These are phyloP conservation scores for Tapirus terrestris DNA, from an alignment of 2,113 vertebrate species.

Conservation along the genomic window DNA sequence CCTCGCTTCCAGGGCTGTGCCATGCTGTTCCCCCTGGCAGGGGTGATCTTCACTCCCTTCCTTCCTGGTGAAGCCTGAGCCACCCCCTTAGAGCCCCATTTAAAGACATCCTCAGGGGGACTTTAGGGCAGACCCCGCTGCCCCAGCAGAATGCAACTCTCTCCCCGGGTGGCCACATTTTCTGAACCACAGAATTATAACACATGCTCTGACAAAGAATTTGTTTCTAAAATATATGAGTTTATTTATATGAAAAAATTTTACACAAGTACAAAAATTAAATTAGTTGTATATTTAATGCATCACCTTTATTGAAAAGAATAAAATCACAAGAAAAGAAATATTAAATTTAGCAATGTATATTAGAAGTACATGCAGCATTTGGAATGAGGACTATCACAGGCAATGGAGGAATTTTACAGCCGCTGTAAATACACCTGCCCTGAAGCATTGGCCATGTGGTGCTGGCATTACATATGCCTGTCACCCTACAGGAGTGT, in stretches of 20 bases:
- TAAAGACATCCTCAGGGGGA: neutral
- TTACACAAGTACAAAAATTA: neutral
- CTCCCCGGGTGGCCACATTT: neutral
- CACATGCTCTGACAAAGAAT: neutral
- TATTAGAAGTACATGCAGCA: neutral
- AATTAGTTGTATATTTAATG: neutral
- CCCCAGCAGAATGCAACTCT: neutral
- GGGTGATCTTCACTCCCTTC: neutral
- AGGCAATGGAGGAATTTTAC: too few relatives aligned
- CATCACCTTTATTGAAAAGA: slow-evolving; percentile 35
- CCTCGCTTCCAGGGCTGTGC: neutral
- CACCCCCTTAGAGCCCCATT: neutral
- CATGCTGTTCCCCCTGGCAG: neutral
- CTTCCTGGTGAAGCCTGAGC: neutral
- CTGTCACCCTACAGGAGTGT: neutral
- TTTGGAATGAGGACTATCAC: neutral
- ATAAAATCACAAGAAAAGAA: slow-evolving; percentile 14
- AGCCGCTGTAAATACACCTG: neutral
- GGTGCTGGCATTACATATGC: fast-evolving
- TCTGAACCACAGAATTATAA: neutral
- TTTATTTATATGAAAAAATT: slow-evolving; percentile 36
- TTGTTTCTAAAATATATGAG: neutral
- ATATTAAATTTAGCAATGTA: neutral
- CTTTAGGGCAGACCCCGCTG: neutral
- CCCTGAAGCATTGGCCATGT: neutral